Evolutionary conservation across 2,888 invertebrate species (phyloP).

Genomic region (Drosophila fungiperda): DNA sequence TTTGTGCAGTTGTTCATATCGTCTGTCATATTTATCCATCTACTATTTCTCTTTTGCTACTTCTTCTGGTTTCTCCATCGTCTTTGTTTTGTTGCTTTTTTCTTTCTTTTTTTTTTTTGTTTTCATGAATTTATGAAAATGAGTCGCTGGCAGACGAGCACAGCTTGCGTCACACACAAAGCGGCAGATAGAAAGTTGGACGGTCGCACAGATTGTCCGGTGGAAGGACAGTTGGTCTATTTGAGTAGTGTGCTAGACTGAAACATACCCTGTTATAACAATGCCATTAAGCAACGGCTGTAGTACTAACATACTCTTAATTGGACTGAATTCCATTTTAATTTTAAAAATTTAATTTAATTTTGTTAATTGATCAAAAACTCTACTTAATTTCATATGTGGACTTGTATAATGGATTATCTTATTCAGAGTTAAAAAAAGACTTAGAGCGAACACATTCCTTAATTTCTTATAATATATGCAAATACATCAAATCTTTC

Average conservation of each 20-base stretch:
- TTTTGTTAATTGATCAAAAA: neutral
- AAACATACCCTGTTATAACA: conserved; percentile 14
- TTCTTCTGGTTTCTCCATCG: conserved; percentile 14
- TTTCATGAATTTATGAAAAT: conserved; percentile 79
- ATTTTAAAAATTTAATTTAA: neutral
- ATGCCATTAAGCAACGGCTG: neutral
- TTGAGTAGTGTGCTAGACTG: neutral
- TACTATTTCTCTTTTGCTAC: conserved; percentile 30
- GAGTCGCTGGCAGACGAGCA: conserved; percentile 54
- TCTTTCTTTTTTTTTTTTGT: conserved; percentile 6
- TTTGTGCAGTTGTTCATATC: conserved; percentile 74
- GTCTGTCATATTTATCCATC: conserved; percentile 63
- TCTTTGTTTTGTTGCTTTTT: neutral
- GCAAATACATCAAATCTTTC: neutral
- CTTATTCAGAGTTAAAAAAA: neutral
- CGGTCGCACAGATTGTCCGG: conserved; percentile 19
- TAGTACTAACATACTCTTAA: neutral
- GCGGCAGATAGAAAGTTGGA: conserved; percentile 26
- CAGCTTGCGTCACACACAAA: conserved; percentile 62
- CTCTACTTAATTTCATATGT: neutral
- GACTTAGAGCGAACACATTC: neutral
- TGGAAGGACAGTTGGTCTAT: conserved; percentile 25
- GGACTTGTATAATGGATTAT: neutral
- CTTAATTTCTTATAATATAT: too few species aligned
- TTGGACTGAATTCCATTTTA: neutral